A percentile compares a stretch with the other conserved stretches of the same genome.
These are phyloP conservation scores for Rhynchotus rufescens DNA, from an alignment of 2,797 vertebrate genomes.

Conservation along the genomic window DNA sequence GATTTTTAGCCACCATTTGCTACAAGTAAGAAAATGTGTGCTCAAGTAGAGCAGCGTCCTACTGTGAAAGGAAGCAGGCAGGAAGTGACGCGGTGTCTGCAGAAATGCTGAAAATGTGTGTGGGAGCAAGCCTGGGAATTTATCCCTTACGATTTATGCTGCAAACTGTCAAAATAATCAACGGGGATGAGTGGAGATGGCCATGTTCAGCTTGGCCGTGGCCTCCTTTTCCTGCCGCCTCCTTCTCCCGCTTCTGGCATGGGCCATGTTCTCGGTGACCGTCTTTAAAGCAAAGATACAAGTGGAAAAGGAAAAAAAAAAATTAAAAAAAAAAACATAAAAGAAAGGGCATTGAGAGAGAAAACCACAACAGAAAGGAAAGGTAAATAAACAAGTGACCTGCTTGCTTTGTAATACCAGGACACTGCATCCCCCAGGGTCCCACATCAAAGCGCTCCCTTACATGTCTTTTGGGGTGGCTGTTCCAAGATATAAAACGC, in stretches of 20 bases:
- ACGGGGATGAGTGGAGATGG: not conserved
- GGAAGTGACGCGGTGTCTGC: not conserved
- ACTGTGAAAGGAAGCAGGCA: not conserved
- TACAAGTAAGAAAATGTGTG: not conserved
- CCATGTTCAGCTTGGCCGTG: not conserved
- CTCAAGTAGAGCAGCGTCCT: not conserved
- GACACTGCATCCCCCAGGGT: not conserved
- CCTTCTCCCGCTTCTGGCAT: not conserved
- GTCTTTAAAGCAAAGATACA: not conserved
- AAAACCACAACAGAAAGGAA: constrained; percentile 9
- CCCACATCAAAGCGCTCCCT: constrained; percentile 24
- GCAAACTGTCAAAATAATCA: not conserved
- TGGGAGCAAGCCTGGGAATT: not conserved
- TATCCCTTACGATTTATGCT: not conserved
- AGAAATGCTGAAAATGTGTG: not conserved
- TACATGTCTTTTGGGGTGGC: not conserved
- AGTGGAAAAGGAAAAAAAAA: not conserved
- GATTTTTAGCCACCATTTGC: not conserved
- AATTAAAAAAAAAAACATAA: not conserved
- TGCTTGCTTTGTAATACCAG: not conserved
- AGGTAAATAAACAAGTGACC: not conserved
- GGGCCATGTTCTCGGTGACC: not conserved
- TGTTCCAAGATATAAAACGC: not conserved
- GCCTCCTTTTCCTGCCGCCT: not conserved
- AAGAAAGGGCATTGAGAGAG: not conserved